Evolutionary conservation across 2,888 invertebrate species (phyloP).

Genomic region (Busseola fusca): DNA sequence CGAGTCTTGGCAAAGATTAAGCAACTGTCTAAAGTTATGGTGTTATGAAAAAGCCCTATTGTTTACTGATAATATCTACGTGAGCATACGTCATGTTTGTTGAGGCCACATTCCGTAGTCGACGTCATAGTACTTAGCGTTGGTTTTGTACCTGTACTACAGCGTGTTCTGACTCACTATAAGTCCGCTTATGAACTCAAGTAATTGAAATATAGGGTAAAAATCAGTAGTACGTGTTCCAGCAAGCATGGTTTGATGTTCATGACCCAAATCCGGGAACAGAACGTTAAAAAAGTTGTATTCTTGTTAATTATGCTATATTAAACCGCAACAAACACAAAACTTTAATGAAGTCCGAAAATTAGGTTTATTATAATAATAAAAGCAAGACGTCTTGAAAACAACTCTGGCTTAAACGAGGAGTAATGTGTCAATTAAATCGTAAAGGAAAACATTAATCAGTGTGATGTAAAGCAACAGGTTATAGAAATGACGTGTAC

Average conservation of each 20-base stretch:
- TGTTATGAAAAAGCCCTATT: slow-evolving; percentile 69
- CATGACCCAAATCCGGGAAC: slow-evolving; percentile 70
- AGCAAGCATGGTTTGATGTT: slow-evolving; percentile 61
- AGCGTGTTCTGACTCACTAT: slow-evolving; percentile 58
- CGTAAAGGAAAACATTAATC: slow-evolving; percentile 67
- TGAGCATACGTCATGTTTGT: slow-evolving; percentile 72
- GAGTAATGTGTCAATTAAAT: slow-evolving; percentile 67
- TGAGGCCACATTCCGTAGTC: slow-evolving; percentile 82
- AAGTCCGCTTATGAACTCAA: slow-evolving; percentile 53
- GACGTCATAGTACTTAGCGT: slow-evolving; percentile 83
- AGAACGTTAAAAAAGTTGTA: slow-evolving; percentile 66
- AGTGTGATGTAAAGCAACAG: slow-evolving; percentile 57
- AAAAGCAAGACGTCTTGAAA: slow-evolving; percentile 63
- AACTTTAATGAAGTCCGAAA: slow-evolving; percentile 67
- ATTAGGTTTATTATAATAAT: slow-evolving; percentile 73
- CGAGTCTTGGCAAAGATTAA: slow-evolving; percentile 55
- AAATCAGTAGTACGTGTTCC: slow-evolving; percentile 59
- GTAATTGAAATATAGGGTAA: slow-evolving; percentile 65
- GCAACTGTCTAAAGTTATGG: slow-evolving; percentile 51
- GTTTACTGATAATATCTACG: slow-evolving; percentile 75
- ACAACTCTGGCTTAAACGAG: slow-evolving; percentile 53
- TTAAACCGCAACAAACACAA: slow-evolving; percentile 72
- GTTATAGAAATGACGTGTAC: slow-evolving; percentile 35
- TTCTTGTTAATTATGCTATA: slow-evolving; percentile 67
- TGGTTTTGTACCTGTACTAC: slow-evolving; percentile 59